Evolutionary conservation across 1,140 invertebrate genomes (phyloP).

Genomic region (Chelonus insularis): DNA sequence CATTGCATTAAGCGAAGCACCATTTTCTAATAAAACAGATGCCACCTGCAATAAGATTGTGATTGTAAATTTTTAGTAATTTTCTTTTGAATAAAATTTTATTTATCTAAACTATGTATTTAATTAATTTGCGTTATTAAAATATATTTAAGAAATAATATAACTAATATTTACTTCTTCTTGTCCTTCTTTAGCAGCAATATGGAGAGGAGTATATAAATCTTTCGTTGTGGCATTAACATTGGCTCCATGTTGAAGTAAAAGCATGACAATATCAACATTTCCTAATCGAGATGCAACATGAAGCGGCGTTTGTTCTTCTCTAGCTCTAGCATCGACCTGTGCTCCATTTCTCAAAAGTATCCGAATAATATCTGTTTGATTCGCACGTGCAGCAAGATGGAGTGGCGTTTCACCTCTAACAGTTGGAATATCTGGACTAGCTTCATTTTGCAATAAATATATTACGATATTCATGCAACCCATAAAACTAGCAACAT

Average conservation of each 20-base stretch:
- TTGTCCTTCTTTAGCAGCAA: constrained; percentile 95
- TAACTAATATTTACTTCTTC: constrained; percentile 68
- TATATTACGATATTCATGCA: constrained; percentile 99
- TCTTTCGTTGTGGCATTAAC: constrained; percentile 90
- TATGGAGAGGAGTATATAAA: constrained; percentile 94
- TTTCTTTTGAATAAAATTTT: too few relatives aligned
- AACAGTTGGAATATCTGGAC: constrained; percentile 91
- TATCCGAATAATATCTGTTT: constrained; percentile 95
- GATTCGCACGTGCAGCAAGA: constrained; percentile 94
- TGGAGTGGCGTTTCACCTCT: constrained; percentile 97
- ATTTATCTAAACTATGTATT: too few relatives aligned
- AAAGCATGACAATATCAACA: constrained; percentile 87
- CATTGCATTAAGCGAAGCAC: constrained; percentile 84
- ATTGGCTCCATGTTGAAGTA: constrained; percentile 87
- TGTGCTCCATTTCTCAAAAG: constrained; percentile 91
- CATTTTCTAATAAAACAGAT: constrained; percentile 87
- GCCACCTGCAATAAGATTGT: constrained; percentile 70
- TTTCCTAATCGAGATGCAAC: constrained; percentile 91
- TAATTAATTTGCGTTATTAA: too few relatives aligned
- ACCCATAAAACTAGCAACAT: constrained; percentile 99
- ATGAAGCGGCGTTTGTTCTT: constrained; percentile 92
- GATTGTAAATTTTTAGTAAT: too few relatives aligned
- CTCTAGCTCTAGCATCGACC: constrained; percentile 92
- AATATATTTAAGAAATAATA: not conserved
- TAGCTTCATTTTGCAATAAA: constrained; percentile 92